phyloP scores from a whole-genome alignment of 2,797 vertebrate genomes.

The Ctenopoma kingsleyae region DNA sequence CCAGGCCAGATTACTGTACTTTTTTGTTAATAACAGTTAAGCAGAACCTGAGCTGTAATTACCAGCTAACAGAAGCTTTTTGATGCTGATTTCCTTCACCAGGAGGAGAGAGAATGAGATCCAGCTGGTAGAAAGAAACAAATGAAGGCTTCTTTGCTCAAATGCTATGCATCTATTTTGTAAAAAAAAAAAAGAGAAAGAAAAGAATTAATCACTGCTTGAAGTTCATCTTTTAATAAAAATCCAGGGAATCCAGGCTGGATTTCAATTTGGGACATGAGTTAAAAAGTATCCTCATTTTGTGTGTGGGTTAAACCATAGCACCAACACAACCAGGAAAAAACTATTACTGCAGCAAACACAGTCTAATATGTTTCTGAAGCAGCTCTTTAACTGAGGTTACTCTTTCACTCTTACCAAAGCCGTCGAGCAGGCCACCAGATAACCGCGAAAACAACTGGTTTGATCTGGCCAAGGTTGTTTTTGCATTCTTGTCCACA shows the following conservation, averaged over 20 bases:
- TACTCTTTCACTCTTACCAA: constrained; percentile 71
- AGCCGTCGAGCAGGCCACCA: constrained; percentile 80
- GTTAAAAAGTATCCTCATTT: constrained; percentile 29
- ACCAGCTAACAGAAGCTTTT: constrained; percentile 93
- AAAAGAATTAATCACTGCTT: constrained; percentile 61
- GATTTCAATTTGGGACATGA: constrained; percentile 38
- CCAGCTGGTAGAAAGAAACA: constrained; percentile 53
- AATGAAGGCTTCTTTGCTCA: constrained; percentile 73
- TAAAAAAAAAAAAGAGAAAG: constrained; percentile 19
- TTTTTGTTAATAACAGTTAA: constrained; percentile 98
- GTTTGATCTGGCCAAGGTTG: constrained; percentile 93
- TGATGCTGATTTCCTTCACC: constrained; percentile 93
- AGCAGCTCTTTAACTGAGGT: constrained; percentile 44
- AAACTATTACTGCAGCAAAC: not conserved
- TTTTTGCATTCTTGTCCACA: constrained; percentile 88
- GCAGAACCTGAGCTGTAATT: constrained; percentile 98
- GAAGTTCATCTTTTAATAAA: constrained; percentile 66
- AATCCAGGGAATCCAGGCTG: constrained; percentile 38
- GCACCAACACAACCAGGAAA: not conserved
- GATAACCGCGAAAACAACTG: constrained; percentile 89
- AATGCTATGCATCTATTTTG: constrained; percentile 83
- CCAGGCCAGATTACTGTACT: constrained; percentile 97
- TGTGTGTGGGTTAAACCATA: constrained; percentile 32
- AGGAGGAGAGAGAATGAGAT: constrained; percentile 88
- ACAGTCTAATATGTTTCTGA: not conserved